Percentiles rank a stretch among this genome's conserved stretches.
These are phyloP conservation scores for Sinella curviseta DNA, from an alignment of 1,140 invertebrate genomes.

Conservation along the genomic window DNA sequence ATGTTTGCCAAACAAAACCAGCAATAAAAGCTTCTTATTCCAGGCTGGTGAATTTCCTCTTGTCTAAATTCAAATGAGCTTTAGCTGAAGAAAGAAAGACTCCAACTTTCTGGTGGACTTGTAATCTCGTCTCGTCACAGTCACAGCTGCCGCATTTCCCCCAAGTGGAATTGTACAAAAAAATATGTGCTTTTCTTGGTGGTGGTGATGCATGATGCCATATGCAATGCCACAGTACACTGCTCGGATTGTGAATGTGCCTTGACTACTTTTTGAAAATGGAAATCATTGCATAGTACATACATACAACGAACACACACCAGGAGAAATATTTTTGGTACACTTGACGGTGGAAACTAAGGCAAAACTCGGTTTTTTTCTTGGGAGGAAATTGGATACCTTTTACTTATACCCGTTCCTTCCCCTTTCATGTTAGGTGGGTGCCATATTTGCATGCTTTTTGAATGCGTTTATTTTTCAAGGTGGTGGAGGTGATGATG, in stretches of 20 bases:
- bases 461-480: background rate
- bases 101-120: background rate
- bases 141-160: slow-evolving; percentile 21
- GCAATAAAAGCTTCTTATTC: slow-evolving; percentile 25
- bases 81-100: background rate
- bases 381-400: background rate
- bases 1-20: slow-evolving; percentile 11
- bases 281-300: background rate
- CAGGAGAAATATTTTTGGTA: background rate
- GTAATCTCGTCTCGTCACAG: slow-evolving; percentile 26
- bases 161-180: background rate
- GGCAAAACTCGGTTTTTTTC: too few relatives aligned
- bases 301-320: background rate
- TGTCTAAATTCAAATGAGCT: slow-evolving; percentile 24
- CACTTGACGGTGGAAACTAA: background rate
- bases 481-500: background rate
- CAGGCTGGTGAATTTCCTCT: slow-evolving; percentile 10
- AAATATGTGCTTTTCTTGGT: background rate
- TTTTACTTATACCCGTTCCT: too few relatives aligned
- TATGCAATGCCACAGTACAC: too few relatives aligned
- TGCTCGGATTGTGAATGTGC: background rate
- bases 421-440: background rate
- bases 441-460: background rate
- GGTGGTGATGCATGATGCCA: too few relatives aligned
- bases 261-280: slow-evolving; percentile 9